These are phyloP conservation scores for Rissa tridactyla DNA, from an alignment of 2,113 vertebrate genomes.

Conservation along the genomic window DNA sequence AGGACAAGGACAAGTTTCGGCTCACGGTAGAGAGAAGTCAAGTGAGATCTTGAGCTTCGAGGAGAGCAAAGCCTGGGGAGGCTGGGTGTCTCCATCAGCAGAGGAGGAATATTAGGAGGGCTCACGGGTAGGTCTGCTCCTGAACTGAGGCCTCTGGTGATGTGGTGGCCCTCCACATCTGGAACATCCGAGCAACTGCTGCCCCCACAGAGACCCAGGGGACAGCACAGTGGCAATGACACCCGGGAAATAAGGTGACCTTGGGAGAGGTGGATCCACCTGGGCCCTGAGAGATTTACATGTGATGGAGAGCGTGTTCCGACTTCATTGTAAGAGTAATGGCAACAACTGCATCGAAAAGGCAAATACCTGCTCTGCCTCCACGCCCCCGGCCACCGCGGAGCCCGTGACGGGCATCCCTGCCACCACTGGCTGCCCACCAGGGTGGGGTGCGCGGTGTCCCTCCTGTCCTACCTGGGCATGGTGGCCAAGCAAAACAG, in stretches of 20 bases:
- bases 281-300: background rate
- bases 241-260: too few relatives aligned
- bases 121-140: background rate
- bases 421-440: background rate
- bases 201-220: too few relatives aligned
- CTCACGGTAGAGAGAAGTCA: background rate
- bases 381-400: background rate
- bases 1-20: background rate
- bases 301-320: background rate
- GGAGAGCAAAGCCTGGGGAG: background rate
- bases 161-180: background rate
- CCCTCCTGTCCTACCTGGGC: background rate
- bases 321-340: background rate
- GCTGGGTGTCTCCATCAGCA: background rate
- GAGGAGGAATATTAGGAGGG: too few relatives aligned
- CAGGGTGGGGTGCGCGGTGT: accelerated
- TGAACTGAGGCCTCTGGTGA: background rate
- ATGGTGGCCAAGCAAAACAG: background rate
- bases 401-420: background rate
- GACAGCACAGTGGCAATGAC: background rate
- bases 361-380: background rate
- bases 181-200: background rate
- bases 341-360: background rate
- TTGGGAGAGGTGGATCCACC: background rate
- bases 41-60: background rate